phyloP scores from a whole-genome alignment of 2,797 vertebrate species.

The Tamandua tetradactyla region DNA sequence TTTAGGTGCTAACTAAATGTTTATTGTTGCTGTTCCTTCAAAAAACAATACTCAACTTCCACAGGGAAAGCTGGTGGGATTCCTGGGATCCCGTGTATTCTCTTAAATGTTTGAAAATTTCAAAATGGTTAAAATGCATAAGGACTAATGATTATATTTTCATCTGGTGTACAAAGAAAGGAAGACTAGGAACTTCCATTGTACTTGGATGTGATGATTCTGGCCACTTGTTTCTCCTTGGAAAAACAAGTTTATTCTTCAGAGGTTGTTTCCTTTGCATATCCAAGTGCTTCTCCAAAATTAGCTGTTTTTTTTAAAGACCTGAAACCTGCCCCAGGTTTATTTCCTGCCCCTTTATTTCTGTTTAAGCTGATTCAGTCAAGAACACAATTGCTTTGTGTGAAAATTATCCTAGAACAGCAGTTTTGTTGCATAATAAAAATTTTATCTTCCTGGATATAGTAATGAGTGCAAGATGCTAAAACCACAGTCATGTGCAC shows the following conservation, averaged over 20 bases:
- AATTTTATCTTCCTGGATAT: conserved; percentile 19
- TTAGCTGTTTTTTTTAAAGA: background rate
- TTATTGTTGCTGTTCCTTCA: background rate
- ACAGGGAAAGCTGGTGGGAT: background rate
- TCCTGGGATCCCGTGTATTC: background rate
- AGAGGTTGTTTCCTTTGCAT: background rate
- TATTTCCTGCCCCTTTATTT: background rate
- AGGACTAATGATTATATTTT: background rate
- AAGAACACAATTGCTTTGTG: conserved; percentile 41
- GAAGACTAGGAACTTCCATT: background rate
- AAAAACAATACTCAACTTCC: background rate
- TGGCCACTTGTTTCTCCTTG: background rate
- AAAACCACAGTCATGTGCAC: conserved; percentile 40
- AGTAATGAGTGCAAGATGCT: conserved; percentile 11
- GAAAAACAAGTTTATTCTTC: background rate
- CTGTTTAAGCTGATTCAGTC: conserved; percentile 32
- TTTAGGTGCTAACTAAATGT: background rate
- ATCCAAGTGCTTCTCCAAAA: background rate
- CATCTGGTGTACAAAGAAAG: background rate
- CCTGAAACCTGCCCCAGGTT: background rate
- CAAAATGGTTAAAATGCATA: background rate
- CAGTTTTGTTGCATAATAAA: conserved; percentile 45
- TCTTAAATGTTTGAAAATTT: background rate
- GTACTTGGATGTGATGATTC: background rate
- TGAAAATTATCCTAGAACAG: conserved; percentile 46